A percentile compares a stretch with the other conserved stretches of the same genome.
These are phyloP conservation scores for Pomatostomus ruficeps DNA, from an alignment of 2,113 vertebrate species.

Conservation along the genomic window DNA sequence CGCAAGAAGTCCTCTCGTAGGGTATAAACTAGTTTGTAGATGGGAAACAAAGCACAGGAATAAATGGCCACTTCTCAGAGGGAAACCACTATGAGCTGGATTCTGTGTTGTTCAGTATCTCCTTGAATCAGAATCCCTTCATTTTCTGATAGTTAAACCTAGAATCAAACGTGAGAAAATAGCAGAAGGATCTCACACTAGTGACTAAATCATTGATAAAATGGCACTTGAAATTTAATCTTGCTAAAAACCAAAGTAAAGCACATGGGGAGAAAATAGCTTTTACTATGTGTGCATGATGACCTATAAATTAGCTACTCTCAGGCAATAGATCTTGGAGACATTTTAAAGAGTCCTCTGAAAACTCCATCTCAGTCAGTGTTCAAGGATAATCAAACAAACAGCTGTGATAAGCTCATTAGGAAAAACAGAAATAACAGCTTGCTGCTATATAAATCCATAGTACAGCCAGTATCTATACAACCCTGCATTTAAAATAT, in stretches of 20 bases:
- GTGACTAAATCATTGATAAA: not conserved
- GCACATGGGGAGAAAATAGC: not conserved
- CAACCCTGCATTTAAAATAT: not conserved
- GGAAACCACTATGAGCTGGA: not conserved
- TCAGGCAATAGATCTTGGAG: not conserved
- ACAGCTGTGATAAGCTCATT: slow-evolving; percentile 8
- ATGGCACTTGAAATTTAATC: not conserved
- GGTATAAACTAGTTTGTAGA: not conserved
- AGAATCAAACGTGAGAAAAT: not conserved
- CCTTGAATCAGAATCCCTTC: not conserved
- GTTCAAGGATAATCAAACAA: slow-evolving; percentile 33
- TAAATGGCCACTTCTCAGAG: not conserved
- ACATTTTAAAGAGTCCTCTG: not conserved
- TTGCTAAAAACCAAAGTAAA: not conserved
- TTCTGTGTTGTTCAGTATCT: not conserved
- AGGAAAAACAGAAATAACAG: slow-evolving; percentile 20
- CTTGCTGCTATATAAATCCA: not conserved
- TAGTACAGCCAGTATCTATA: not conserved
- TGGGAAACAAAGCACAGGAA: not conserved
- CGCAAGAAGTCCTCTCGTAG: not conserved
- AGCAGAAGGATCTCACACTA: not conserved
- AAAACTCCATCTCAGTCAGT: not conserved
- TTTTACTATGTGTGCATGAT: not conserved
- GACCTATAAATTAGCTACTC: not conserved
- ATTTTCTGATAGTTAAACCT: not conserved